Evolutionary conservation across 23 tunicate genomes (phyloP), one percentile per base, ranked within the genome.

Genomic region (Corella eumyota): DNA sequence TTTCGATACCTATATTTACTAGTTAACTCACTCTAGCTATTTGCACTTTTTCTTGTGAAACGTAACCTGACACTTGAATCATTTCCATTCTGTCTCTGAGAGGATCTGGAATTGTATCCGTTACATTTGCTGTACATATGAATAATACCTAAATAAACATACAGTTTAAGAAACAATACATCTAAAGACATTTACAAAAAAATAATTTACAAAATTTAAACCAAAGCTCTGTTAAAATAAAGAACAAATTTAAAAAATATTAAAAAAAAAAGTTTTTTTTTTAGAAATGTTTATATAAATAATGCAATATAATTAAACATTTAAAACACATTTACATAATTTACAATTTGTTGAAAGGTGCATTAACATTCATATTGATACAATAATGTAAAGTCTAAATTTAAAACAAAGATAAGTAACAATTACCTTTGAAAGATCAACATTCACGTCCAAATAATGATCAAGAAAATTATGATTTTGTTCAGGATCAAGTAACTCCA

Each of bases 11-110:
- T n/a, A n/a, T n/a, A n/a, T n/a, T n/a, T n/a, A n/a, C n/a, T n/a
- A n/a, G n/a, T n/a, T n/a, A n/a, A 40, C 48, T 33, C 36, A 81
- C 91, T 45, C 85, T 55, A 1, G 98, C 98, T 24, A 92, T 92
- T 15, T 79, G 86, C 51, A 76, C 53, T 45, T 92, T 92, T 76
- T 92, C 98, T 28, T 83, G 70, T 25, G 86, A 71, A 1, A 92
- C 91, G 31, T 92, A 92, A 4, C 98, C 98, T 35, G 98, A 81
- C 6, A 92, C 98, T 71, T 92, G 95, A 0, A 92, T 92, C 98
- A 92, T 76, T 45, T 92, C 98, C 98, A 92, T 92, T 36, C 98
- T 54, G 45, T 92, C 98, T 28, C 66, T 69, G 50, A 92, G 60
- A 13, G 98, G 78, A 32, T 83, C 98, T 4, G 92, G 91, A 30